Conservation (phyloP, 2,113 vertebrate genomes). For the Podocnemis expansa region DNA sequence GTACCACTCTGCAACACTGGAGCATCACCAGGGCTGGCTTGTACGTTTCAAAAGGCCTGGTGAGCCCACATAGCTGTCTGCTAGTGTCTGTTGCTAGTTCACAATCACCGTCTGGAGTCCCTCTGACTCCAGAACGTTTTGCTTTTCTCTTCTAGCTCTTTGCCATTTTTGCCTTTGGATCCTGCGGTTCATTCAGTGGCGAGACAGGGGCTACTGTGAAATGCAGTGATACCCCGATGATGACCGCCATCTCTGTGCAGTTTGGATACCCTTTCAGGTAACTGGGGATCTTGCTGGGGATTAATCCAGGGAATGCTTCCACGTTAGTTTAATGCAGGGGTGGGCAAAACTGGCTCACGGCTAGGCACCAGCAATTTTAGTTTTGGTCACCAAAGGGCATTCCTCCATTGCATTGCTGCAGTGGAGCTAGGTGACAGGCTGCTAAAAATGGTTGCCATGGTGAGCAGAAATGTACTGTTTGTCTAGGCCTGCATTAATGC, state of each 20-base stretch:
- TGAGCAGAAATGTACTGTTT: no score
- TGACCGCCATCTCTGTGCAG: slow-evolving; percentile 64
- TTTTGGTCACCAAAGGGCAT: no score
- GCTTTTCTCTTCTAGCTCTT: slow-evolving; percentile 83
- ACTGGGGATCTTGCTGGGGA: background rate
- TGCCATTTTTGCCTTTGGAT: slow-evolving; percentile 94
- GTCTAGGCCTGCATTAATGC: no score
- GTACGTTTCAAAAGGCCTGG: background rate
- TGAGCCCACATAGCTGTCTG: background rate
- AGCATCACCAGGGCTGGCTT: background rate
- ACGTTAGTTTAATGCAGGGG: no score
- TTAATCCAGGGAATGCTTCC: background rate
- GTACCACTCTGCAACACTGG: background rate
- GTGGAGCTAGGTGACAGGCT: no score
- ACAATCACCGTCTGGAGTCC: background rate
- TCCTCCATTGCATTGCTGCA: no score
- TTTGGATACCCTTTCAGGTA: slow-evolving; percentile 97
- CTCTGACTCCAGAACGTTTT: background rate
- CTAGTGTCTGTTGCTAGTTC: background rate
- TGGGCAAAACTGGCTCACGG: no score
- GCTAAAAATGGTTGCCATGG: no score
- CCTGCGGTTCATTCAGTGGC: slow-evolving; percentile 88
- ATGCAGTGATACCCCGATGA: slow-evolving; percentile 57
- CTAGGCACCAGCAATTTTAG: no score
- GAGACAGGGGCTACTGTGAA: slow-evolving; percentile 79